Percentiles rank a stretch among this genome's conserved stretches.
These are phyloP conservation scores for Stichodactyla mertensii DNA, from an alignment of 64 coral and sea anemone genomes.

Conservation along the genomic window DNA sequence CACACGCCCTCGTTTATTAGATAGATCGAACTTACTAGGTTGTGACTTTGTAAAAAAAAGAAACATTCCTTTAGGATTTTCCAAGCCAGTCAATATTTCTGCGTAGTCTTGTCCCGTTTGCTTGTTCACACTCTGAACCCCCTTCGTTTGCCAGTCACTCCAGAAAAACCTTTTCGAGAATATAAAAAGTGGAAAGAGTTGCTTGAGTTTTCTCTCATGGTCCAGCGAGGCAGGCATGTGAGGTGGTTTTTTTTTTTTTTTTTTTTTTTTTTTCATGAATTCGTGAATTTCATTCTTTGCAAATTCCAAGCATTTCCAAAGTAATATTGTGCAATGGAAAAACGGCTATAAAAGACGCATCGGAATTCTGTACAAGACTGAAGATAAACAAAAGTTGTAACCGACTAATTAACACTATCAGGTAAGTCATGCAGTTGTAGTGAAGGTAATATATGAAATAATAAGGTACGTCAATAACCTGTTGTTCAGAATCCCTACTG, in stretches of 20 bases:
- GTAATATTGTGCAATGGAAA: no score
- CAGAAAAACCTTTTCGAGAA: conserved; percentile 52
- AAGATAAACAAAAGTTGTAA: no score
- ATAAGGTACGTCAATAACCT: conserved; percentile 16
- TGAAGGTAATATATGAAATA: background rate
- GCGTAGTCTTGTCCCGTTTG: conserved; percentile 38
- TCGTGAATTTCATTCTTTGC: no score
- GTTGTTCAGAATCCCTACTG: conserved; percentile 48
- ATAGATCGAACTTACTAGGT: conserved; percentile 11
- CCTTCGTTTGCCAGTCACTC: conserved; percentile 66
- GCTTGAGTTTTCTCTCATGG: background rate
- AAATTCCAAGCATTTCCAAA: no score
- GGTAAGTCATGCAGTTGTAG: background rate
- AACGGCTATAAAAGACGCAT: no score
- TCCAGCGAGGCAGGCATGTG: no score
- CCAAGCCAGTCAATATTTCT: conserved; percentile 34
- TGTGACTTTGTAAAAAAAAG: conserved; percentile 14
- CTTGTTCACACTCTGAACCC: conserved; percentile 69
- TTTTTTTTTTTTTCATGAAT: no score
- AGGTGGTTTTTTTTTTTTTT: no score
- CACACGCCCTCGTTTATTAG: background rate
- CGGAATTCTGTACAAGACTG: no score
- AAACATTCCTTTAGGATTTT: conserved; percentile 47
- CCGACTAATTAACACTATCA: no score
- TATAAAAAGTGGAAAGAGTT: background rate